Conservation (phyloP, 1,140 invertebrate species). For the Pemphigus obesinymphae region DNA sequence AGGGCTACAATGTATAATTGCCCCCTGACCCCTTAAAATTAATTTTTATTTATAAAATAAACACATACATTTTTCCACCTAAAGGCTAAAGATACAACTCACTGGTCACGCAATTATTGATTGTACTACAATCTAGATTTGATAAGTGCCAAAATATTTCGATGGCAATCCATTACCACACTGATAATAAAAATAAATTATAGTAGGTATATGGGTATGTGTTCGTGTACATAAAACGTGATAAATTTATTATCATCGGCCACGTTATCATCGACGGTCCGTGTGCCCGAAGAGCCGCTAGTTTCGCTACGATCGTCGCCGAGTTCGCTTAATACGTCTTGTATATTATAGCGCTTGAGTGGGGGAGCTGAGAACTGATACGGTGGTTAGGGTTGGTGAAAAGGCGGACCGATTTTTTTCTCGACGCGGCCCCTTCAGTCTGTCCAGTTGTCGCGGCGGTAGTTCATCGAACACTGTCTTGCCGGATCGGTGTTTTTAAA, state of each 20-base stretch:
- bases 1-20: no score
- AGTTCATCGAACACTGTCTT: background rate
- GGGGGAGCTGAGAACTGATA: background rate
- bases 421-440: conserved; percentile 34
- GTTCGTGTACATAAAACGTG: no score
- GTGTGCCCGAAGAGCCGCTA: background rate
- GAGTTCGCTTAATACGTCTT: background rate
- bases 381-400: conserved; percentile 36
- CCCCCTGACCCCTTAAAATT: no score
- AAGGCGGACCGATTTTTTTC: conserved; percentile 37
- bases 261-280: background rate
- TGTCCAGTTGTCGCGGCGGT: background rate
- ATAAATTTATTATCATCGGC: no score
- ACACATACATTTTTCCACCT: background rate
- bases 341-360: background rate
- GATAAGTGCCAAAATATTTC: no score
- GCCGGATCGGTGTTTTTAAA: background rate
- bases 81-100: background rate
- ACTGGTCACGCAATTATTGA: no score
- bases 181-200: no score
- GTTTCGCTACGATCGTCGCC: background rate
- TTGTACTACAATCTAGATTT: no score
- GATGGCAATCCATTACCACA: no score
- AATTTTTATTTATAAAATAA: background rate
- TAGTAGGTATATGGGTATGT: no score